A percentile compares a stretch with the other conserved stretches of the same genome.
Conservation (phyloP, 2,113 vertebrate genomes). For the Coracopsis vasa region DNA sequence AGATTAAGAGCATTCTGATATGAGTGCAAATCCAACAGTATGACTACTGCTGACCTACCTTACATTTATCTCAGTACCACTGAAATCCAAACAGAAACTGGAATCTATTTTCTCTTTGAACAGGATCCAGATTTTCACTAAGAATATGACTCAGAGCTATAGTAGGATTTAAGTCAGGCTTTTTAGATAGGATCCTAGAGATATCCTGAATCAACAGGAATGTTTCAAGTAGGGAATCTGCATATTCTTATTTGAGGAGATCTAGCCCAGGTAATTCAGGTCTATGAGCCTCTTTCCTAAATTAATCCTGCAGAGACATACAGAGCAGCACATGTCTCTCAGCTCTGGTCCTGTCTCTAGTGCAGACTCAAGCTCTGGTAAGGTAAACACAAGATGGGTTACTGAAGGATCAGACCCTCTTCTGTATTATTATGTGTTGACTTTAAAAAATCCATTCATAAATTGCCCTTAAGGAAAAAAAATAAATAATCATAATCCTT, state of each 20-base stretch:
- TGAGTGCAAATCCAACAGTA: background rate
- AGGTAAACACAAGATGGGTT: background rate
- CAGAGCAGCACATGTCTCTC: background rate
- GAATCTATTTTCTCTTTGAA: background rate
- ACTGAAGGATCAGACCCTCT: background rate
- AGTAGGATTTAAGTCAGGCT: background rate
- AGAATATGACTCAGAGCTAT: background rate
- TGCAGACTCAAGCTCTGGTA: background rate
- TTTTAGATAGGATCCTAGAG: background rate
- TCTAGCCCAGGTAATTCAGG: background rate
- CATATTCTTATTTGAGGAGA: background rate
- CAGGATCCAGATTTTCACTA: background rate
- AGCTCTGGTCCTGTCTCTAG: background rate
- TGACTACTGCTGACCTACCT: background rate
- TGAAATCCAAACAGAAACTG: background rate
- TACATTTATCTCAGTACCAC: background rate
- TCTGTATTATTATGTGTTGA: background rate
- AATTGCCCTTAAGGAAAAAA: background rate
- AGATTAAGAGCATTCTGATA: background rate
- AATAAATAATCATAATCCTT: background rate
- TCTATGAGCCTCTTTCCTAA: background rate
- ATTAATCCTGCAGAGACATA: background rate
- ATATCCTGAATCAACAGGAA: background rate
- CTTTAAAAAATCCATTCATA: background rate
- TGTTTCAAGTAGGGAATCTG: background rate